These are phyloP conservation scores for Ammodytes marinus DNA, from an alignment of 2,113 vertebrate species.

Conservation along the genomic window DNA sequence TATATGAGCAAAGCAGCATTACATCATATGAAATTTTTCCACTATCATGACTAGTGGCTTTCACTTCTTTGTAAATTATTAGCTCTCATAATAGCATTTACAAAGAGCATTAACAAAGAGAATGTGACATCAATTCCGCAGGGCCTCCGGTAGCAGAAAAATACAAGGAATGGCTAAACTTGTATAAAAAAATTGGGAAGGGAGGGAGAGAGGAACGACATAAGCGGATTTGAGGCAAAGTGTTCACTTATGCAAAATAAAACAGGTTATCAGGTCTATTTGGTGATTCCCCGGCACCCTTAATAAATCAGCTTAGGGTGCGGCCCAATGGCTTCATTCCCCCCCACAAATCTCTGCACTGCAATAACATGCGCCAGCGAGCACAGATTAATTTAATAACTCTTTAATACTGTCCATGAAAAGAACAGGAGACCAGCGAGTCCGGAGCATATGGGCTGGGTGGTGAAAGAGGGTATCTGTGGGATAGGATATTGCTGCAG, in stretches of 20 bases:
- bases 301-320: constrained; percentile 88
- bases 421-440: constrained; percentile 71
- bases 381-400: constrained; percentile 89
- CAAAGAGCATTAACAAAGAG: constrained; percentile 45
- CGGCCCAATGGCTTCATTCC: constrained; percentile 85
- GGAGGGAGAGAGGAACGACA: constrained; percentile 1
- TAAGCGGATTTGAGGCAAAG: constrained; percentile 83
- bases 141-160: constrained; percentile 42
- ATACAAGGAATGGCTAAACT: constrained; percentile 59
- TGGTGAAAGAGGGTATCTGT: constrained; percentile 67
- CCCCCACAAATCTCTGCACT: constrained; percentile 85
- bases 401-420: constrained; percentile 87
- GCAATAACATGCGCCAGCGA: constrained; percentile 88
- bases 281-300: constrained; percentile 83
- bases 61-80: constrained; percentile 37
- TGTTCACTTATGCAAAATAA: constrained; percentile 87
- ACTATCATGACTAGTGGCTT: constrained; percentile 13
- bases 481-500: constrained; percentile 83
- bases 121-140: constrained; percentile 22
- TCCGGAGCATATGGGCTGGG: constrained; percentile 74
- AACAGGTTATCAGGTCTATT: constrained; percentile 87
- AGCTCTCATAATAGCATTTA: constrained; percentile 39
- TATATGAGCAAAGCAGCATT: constrained; percentile 8
- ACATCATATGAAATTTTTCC: constrained; percentile 20
- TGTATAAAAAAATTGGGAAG: constrained; percentile 7